A percentile compares a stretch with the other conserved stretches of the same genome.
phyloP scores from a whole-genome alignment of 2,797 vertebrate genomes.

The Dendrocincla fuliginosa region DNA sequence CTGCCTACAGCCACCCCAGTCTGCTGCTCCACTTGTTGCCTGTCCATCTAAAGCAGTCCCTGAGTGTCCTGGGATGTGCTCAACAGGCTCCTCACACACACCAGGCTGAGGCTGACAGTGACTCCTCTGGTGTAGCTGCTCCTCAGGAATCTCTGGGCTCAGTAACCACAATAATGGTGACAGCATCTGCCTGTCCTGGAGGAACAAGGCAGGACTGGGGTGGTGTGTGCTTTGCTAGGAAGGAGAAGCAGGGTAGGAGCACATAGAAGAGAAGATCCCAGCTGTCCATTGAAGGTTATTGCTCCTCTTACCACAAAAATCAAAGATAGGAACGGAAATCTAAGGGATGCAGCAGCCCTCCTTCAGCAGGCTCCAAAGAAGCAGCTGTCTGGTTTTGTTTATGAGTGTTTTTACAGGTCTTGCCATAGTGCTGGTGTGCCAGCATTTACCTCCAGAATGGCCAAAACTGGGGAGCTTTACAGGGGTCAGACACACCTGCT shows the following conservation, averaged over 20 bases:
- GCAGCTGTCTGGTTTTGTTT: background rate
- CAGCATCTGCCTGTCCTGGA: too few relatives aligned
- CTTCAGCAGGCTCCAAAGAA: background rate
- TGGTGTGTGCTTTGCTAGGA: too few relatives aligned
- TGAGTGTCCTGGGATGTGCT: background rate
- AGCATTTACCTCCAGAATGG: background rate
- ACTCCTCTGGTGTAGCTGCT: background rate
- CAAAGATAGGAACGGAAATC: constrained; percentile 29
- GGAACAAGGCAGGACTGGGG: too few relatives aligned
- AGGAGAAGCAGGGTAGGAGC: too few relatives aligned
- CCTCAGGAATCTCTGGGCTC: background rate
- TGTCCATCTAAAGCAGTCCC: background rate
- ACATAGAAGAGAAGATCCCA: background rate
- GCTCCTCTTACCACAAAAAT: background rate
- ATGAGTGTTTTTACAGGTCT: background rate
- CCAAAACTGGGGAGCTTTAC: background rate
- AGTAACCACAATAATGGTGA: too few relatives aligned
- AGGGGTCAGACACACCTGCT: background rate
- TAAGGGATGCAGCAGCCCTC: background rate
- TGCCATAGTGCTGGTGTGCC: background rate
- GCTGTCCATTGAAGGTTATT: background rate
- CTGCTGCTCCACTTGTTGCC: background rate
- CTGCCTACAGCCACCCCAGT: background rate
- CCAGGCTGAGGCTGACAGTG: background rate
- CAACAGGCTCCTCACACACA: background rate